Conservation (phyloP, 2,113 vertebrate species). For the Zonotrichia leucophrys region DNA sequence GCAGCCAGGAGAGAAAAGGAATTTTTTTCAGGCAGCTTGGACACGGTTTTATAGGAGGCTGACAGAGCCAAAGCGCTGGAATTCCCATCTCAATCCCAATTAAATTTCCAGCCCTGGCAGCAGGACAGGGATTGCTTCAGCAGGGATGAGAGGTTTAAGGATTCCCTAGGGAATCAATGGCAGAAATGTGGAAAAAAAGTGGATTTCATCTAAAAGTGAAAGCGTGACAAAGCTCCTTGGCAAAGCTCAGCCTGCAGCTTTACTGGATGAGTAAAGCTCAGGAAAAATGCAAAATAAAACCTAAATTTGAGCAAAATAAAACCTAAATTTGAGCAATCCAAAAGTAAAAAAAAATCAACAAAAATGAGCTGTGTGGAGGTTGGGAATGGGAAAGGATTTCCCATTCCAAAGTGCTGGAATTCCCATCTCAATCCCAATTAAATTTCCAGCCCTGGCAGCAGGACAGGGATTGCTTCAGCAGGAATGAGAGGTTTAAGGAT, state of each 20-base stretch:
- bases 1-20: neutral
- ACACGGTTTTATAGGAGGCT: neutral
- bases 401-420: too few relatives aligned
- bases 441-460: too few relatives aligned
- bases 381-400: too few relatives aligned
- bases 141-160: neutral
- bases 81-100: neutral
- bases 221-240: neutral
- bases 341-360: neutral
- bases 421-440: too few relatives aligned
- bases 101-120: neutral
- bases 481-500: too few relatives aligned
- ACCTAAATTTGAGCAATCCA: too few relatives aligned
- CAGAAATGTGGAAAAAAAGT: accelerated
- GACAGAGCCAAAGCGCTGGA: neutral
- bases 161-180: accelerated
- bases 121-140: neutral
- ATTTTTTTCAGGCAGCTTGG: neutral
- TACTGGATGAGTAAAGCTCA: too few relatives aligned
- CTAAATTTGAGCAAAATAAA: accelerated
- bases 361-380: too few relatives aligned
- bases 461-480: too few relatives aligned
- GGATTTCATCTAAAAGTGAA: accelerated
- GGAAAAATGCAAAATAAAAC: neutral
- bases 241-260: too few relatives aligned